These are phyloP conservation scores for Willowsia nigromaculata DNA, from an alignment of 2,888 invertebrate genomes.

Conservation along the genomic window DNA sequence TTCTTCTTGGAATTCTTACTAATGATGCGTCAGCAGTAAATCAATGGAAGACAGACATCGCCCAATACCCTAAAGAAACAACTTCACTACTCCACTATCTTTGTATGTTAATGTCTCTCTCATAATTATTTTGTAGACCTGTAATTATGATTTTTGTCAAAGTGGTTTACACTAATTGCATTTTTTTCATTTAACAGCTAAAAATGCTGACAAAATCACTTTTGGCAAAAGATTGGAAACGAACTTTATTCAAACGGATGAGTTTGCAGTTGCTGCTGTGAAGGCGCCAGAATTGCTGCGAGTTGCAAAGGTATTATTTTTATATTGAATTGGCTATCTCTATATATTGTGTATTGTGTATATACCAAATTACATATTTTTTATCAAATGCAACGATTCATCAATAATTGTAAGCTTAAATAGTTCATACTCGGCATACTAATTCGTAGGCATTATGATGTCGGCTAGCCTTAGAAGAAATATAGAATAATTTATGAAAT, in stretches of 20 bases:
- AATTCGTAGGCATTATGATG: no score
- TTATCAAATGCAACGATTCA: no score
- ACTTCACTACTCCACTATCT: slow-evolving; percentile 74
- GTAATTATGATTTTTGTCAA: background rate
- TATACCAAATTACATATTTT: no score
- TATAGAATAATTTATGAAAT: background rate
- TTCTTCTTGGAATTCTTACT: slow-evolving; percentile 76
- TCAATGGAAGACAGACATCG: slow-evolving; percentile 74
- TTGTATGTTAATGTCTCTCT: slow-evolving; percentile 70
- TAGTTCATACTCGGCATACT: no score
- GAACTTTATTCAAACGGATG: slow-evolving; percentile 77
- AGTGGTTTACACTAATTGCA: background rate
- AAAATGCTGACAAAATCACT: slow-evolving; percentile 72
- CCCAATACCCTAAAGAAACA: slow-evolving; percentile 75
- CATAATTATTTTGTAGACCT: no score
- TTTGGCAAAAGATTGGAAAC: slow-evolving; percentile 74
- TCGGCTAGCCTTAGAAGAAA: background rate
- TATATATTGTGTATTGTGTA: no score
- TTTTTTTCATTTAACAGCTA: slow-evolving; percentile 71
- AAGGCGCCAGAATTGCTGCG: slow-evolving; percentile 76
- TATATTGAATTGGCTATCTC: no score
- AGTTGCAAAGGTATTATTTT: slow-evolving; percentile 74
- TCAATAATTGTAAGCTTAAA: no score
- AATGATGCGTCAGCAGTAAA: slow-evolving; percentile 73
- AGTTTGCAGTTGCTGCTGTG: slow-evolving; percentile 78